Conservation (phyloP, 2,797 vertebrate genomes). For the Danio tinwini region DNA sequence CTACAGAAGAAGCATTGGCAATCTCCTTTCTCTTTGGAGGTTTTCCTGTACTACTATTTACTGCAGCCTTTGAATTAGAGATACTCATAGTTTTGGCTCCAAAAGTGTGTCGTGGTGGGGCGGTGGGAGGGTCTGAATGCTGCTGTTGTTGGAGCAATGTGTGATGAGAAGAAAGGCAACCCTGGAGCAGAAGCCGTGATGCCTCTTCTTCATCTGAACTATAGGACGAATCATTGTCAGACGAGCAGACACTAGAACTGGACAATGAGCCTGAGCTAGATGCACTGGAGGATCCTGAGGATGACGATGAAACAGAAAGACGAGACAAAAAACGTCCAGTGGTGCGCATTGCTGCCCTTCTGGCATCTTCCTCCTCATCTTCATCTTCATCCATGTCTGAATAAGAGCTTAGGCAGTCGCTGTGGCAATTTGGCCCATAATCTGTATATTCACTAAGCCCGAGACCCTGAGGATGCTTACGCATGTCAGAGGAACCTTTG, state of each 20-base stretch:
- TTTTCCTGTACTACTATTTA: constrained; percentile 67
- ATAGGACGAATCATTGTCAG: constrained; percentile 96
- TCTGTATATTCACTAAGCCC: constrained; percentile 85
- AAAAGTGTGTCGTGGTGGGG: constrained; percentile 76
- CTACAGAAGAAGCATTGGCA: constrained; percentile 46
- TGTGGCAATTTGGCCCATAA: constrained; percentile 87
- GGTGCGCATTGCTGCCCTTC: constrained; percentile 69
- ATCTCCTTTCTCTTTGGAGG: constrained; percentile 86
- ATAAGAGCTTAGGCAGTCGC: constrained; percentile 94
- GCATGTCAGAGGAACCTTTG: constrained; percentile 71
- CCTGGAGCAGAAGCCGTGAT: constrained; percentile 86
- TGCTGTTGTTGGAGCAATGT: constrained; percentile 87
- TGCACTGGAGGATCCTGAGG: constrained; percentile 91
- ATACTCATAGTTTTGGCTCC: constrained; percentile 80
- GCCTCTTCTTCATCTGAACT: constrained; percentile 94
- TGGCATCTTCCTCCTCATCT: constrained; percentile 78
- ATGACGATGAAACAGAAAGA: constrained; percentile 90
- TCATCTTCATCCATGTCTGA: constrained; percentile 94
- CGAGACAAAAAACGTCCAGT: constrained; percentile 88
- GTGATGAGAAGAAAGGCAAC: constrained; percentile 85
- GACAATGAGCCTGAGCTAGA: constrained; percentile 93
- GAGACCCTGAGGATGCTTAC: constrained; percentile 79
- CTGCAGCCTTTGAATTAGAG: constrained; percentile 73
- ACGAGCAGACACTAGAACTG: constrained; percentile 95
- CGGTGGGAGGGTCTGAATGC: constrained; percentile 76